Conservation (phyloP, 2,888 invertebrate genomes). For the Scaptomyza flava region DNA sequence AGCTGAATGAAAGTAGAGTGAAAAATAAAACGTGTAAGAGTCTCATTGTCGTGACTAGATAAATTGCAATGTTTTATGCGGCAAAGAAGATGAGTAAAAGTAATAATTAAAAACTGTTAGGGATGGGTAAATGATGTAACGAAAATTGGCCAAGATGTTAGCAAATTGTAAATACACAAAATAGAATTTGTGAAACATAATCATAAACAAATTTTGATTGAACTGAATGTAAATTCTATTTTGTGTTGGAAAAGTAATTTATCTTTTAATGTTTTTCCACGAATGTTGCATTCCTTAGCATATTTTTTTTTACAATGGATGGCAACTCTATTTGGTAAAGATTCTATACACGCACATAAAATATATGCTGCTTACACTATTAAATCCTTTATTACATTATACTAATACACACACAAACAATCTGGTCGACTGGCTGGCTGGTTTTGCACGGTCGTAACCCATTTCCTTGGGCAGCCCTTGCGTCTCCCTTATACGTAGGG, state of each 20-base stretch:
- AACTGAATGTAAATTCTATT: too few relatives aligned
- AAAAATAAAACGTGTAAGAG: slow-evolving; percentile 74
- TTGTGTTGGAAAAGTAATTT: too few relatives aligned
- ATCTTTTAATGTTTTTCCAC: not conserved
- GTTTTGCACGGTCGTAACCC: slow-evolving; percentile 42
- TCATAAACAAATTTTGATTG: too few relatives aligned
- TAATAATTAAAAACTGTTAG: slow-evolving; percentile 35
- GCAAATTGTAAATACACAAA: slow-evolving; percentile 8
- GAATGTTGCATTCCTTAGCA: not conserved
- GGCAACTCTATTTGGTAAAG: slow-evolving; percentile 54
- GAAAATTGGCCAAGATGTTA: slow-evolving; percentile 55
- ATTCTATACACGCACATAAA: slow-evolving; percentile 6
- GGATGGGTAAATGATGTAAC: slow-evolving; percentile 45
- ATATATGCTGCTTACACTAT: slow-evolving; percentile 20
- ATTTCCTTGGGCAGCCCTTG: slow-evolving; percentile 18
- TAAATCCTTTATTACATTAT: slow-evolving; percentile 38
- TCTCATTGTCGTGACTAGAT: slow-evolving; percentile 64
- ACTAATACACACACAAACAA: slow-evolving; percentile 20
- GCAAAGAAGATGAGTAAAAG: slow-evolving; percentile 16
- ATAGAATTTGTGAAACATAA: too few relatives aligned
- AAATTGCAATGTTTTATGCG: slow-evolving; percentile 72
- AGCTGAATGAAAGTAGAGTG: slow-evolving; percentile 62
- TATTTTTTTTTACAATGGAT: not conserved
- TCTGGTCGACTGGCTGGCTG: not conserved
- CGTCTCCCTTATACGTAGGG: not conserved